Percentiles rank a stretch among this genome's conserved stretches.
Evolutionary conservation across 2,888 invertebrate genomes (phyloP).

Genomic region (Eretmocerus hayati): DNA sequence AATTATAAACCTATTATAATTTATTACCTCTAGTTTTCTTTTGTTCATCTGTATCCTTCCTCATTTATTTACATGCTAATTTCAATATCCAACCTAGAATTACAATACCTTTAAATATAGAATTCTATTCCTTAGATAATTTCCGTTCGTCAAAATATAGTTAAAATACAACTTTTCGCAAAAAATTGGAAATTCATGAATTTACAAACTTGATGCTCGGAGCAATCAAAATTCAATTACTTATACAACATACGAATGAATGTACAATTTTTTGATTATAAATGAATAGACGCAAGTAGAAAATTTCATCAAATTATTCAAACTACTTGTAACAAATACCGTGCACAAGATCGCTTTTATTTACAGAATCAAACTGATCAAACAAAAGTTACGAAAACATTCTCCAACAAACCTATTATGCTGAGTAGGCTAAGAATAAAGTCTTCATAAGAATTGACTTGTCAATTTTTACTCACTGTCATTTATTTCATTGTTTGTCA

Average conservation of each 20-base stretch:
- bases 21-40: slow-evolving; percentile 19
- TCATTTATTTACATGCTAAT: slow-evolving; percentile 22
- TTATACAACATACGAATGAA: slow-evolving; percentile 8
- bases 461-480: slow-evolving; percentile 19
- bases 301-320: slow-evolving; percentile 13
- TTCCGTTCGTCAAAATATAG: slow-evolving; percentile 14
- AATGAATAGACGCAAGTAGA: slow-evolving; percentile 10
- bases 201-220: slow-evolving; percentile 12
- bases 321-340: slow-evolving; percentile 13
- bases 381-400: slow-evolving; percentile 22
- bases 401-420: slow-evolving; percentile 15
- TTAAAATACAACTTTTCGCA: slow-evolving; percentile 14
- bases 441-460: slow-evolving; percentile 18
- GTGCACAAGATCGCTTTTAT: slow-evolving; percentile 20
- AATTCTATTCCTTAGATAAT: slow-evolving; percentile 9
- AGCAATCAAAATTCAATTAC: slow-evolving; percentile 12
- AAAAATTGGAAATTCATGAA: slow-evolving; percentile 16
- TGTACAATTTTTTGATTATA: slow-evolving; percentile 13
- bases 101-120: slow-evolving; percentile 18
- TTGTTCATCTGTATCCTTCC: slow-evolving; percentile 14
- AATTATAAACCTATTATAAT: slow-evolving; percentile 22
- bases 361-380: slow-evolving; percentile 21
- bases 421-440: slow-evolving; percentile 15
- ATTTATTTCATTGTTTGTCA: slow-evolving; percentile 21
- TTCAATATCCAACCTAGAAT: slow-evolving; percentile 17